phyloP scores from a whole-genome alignment of 1,140 invertebrate species.

The Polyergus mexicanus region DNA sequence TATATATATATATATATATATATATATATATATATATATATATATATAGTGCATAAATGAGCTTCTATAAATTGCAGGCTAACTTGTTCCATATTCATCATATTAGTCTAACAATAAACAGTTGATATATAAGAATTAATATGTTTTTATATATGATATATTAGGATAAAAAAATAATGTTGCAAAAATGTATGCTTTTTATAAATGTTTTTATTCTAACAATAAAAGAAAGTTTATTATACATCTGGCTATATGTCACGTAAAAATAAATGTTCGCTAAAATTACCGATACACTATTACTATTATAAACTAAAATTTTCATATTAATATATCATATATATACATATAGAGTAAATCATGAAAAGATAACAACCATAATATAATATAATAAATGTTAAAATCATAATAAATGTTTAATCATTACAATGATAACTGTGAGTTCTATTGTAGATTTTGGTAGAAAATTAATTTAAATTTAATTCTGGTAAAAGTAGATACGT shows the following conservation, averaged over 20 bases:
- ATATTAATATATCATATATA: not conserved
- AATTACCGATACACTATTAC: not conserved
- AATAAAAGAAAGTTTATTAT: not conserved
- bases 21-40: not conserved
- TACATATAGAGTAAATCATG: not conserved
- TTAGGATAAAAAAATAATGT: constrained; percentile 1
- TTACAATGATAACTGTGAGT: constrained; percentile 6
- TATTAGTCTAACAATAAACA: not conserved
- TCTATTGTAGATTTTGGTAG: not conserved
- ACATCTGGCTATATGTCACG: not conserved
- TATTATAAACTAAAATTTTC: not conserved
- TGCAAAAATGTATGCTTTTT: not conserved
- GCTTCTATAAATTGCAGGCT: constrained; percentile 12
- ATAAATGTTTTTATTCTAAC: not conserved
- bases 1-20: not conserved
- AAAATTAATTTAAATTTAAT: constrained; percentile 36
- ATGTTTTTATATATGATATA: not conserved
- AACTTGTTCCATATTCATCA: not conserved
- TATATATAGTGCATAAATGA: not conserved
- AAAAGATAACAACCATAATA: not conserved
- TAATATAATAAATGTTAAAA: no score
- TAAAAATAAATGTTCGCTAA: not conserved
- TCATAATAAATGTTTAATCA: not conserved
- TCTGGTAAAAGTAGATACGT: not conserved
- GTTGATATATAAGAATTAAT: not conserved